Base-by-base conservation (phyloP, 2,888 invertebrate genomes). In the Odontothrips loti region DNA sequence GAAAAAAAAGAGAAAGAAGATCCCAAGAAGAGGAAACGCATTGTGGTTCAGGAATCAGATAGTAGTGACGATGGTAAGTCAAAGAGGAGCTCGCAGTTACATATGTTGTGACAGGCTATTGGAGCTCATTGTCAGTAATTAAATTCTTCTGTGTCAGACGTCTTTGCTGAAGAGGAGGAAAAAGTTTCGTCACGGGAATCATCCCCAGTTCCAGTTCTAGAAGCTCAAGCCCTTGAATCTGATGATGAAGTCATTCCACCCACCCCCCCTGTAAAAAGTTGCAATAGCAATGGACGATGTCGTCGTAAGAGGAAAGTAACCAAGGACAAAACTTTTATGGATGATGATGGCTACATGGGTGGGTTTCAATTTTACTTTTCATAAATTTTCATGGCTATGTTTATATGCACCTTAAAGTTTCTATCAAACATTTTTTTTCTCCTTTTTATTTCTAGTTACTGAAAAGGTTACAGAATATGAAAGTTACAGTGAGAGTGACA, bases 401-500 rank as follows among this genome's bases (percentile, higher is more conserved):
- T 58, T 58, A 15, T 17, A 15, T n/a, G n/a, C 17, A 20, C 58
- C 15, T 10, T 4, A 15, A 6, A 58, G 58, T 43, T 43, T n/a
- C n/a, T 43, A 43, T 43, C 34, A 43, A 6, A 43, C 34, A 43
- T 43, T 43, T 43, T 6, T 43, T 43, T 6, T 4, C 34, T 12
- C 1, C 17, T 11, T 58, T 58, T 20, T 15, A 58, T 58, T 4
- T 58, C 10, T 27, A 75, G 68, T 75, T 75, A 75, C 68, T 8
- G 23, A 75, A 23, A 75, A 75, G 27, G 68, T 75, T n/a, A 75
- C 23, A 8, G 68, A 75, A 75, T 75, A 75, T 23, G 68, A 75
- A 75, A 75, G 68, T 75, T 75, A 27, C 27, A 75, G 68, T 75
- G 68, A 75, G 27, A 75, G 68, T 75, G 68, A 75, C 68, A 75